Evolutionary conservation across 2,113 vertebrate genomes (phyloP).

Genomic region (Paramormyrops kingsleyae): DNA sequence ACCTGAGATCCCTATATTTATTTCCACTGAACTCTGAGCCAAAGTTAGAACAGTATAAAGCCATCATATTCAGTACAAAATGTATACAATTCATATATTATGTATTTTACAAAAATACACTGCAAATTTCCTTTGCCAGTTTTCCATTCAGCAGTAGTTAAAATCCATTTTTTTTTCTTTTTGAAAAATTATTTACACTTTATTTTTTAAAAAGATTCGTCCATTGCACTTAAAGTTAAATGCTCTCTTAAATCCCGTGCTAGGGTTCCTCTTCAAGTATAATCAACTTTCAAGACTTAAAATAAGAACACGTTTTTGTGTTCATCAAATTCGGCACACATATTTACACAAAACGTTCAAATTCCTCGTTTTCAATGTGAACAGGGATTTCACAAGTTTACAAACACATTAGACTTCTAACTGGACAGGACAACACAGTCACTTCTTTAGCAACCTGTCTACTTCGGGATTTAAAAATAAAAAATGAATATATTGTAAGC

Average conservation of each 20-base stretch:
- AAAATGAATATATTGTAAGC: not conserved
- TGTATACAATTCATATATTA: constrained; percentile 62
- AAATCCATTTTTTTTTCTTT: not conserved
- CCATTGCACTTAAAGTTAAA: constrained; percentile 10
- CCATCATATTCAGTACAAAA: constrained; percentile 63
- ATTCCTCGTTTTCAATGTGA: not conserved
- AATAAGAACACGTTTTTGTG: not conserved
- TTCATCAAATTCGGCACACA: not conserved
- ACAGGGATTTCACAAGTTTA: not conserved
- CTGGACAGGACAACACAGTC: not conserved
- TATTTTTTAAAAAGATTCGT: constrained; percentile 15
- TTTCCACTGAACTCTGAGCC: constrained; percentile 40
- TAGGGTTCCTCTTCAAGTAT: constrained; percentile 10
- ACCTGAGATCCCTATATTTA: constrained; percentile 12
- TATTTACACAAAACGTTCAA: not conserved
- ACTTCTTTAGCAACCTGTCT: not conserved
- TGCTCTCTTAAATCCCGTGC: not conserved
- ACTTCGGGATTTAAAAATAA: not conserved
- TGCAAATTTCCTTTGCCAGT: constrained; percentile 66
- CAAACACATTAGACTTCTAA: not conserved
- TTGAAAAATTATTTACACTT: constrained; percentile 36
- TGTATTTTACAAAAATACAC: constrained; percentile 73
- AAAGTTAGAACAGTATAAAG: constrained; percentile 20
- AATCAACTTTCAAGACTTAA: not conserved
- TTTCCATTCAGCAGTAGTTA: constrained; percentile 46